phyloP scores from a whole-genome alignment of 2,113 vertebrate species.

The Brachirus orientalis region DNA sequence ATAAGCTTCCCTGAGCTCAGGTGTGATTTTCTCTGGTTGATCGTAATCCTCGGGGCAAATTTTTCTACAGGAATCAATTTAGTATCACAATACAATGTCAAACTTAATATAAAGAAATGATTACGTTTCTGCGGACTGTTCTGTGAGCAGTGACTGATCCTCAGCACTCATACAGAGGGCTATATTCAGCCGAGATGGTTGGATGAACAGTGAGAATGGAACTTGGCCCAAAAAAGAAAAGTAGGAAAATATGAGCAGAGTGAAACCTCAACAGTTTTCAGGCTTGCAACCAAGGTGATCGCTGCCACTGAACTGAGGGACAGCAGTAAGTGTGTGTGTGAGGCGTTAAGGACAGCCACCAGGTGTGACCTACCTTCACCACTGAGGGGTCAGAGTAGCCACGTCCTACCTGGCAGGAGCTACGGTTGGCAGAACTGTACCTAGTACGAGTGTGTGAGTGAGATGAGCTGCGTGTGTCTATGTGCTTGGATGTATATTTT shows the following conservation, averaged over 20 bases:
- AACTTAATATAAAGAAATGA: slow-evolving; percentile 44
- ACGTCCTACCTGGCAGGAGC: slow-evolving; percentile 50
- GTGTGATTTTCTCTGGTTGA: slow-evolving; percentile 19
- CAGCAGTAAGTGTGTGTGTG: slow-evolving; percentile 33
- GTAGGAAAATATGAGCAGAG: slow-evolving; percentile 60
- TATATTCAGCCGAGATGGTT: slow-evolving; percentile 53
- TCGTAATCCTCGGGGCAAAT: not conserved
- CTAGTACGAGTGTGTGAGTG: not conserved
- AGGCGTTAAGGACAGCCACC: slow-evolving; percentile 40
- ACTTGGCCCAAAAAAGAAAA: slow-evolving; percentile 49
- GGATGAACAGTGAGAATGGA: slow-evolving; percentile 60
- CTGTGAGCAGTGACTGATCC: slow-evolving; percentile 35
- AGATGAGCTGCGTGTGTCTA: not conserved
- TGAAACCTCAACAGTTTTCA: slow-evolving; percentile 54
- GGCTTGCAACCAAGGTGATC: slow-evolving; percentile 60
- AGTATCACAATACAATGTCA: slow-evolving; percentile 35
- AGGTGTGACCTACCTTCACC: slow-evolving; percentile 50
- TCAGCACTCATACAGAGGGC: slow-evolving; percentile 10
- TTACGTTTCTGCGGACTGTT: slow-evolving; percentile 27
- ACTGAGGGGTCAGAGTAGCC: slow-evolving; percentile 9
- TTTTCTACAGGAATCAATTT: slow-evolving; percentile 35
- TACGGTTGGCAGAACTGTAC: slow-evolving; percentile 40
- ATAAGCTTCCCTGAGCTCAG: slow-evolving; percentile 5
- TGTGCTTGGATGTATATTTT: too few relatives aligned
- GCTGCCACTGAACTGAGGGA: slow-evolving; percentile 41